Percentiles rank a stretch among this genome's conserved stretches.
These are phyloP conservation scores for Muricea muricata DNA, from an alignment of 92 coral and sea anemone species.

Conservation along the genomic window DNA sequence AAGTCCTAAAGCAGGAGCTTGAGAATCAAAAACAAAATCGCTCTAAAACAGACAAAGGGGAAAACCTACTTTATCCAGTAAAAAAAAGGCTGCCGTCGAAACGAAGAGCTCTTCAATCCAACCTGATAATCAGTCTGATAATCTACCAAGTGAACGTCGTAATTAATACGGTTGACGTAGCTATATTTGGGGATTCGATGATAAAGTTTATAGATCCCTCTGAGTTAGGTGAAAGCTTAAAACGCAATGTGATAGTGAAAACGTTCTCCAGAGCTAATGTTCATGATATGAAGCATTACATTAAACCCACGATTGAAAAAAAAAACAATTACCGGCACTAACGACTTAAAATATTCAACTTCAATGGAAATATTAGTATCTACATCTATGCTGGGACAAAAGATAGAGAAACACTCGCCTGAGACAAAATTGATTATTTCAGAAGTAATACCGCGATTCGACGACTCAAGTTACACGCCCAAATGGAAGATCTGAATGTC, in stretches of 20 bases:
- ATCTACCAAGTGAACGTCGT: no score
- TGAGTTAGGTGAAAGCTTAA: background rate
- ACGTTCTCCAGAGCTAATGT: constrained; percentile 20
- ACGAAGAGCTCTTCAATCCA: no score
- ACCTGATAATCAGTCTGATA: no score
- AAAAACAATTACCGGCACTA: background rate
- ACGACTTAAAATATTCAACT: background rate
- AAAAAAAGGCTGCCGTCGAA: no score
- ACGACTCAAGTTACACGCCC: background rate
- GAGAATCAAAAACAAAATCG: no score
- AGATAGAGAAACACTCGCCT: background rate
- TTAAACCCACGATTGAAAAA: constrained; percentile 18
- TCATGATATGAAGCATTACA: background rate
- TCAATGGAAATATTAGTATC: background rate
- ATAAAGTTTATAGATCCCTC: background rate
- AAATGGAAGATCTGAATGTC: background rate
- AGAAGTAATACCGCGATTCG: constrained; percentile 12
- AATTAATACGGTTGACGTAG: background rate
- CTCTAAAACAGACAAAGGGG: no score
- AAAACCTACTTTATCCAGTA: no score
- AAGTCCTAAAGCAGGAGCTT: no score
- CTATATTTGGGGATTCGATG: constrained; percentile 20
- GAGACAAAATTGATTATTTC: constrained; percentile 1
- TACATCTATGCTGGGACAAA: background rate
- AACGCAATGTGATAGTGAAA: constrained; percentile 3